Percentiles rank a stretch among this genome's conserved stretches.
phyloP scores from a whole-genome alignment of 2,797 vertebrate genomes.

The Sebastes cheni region DNA sequence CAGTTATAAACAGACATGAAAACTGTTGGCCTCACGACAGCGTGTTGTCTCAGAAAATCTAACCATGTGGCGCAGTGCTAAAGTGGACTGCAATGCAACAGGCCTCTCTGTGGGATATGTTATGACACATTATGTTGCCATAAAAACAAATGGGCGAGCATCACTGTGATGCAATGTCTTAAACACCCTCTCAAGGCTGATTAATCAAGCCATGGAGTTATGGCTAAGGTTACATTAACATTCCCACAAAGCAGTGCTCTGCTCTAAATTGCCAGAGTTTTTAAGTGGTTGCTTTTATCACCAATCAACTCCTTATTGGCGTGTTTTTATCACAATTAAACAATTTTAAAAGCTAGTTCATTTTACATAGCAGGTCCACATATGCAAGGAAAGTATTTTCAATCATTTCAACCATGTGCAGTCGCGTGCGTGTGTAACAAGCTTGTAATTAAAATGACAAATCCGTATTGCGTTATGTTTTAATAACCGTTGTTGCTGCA shows the following conservation, averaged over 20 bases:
- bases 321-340: conserved; percentile 7
- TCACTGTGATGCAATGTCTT: conserved; percentile 48
- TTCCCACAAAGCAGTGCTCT: conserved; percentile 29
- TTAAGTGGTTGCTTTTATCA: conserved; percentile 32
- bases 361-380: not conserved
- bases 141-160: conserved; percentile 67
- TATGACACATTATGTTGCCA: conserved; percentile 71
- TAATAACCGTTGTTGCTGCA: not conserved
- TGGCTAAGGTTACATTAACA: conserved; percentile 46
- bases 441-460: not conserved
- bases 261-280: conserved; percentile 1
- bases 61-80: conserved; percentile 57
- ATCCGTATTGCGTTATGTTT: not conserved
- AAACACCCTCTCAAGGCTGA: conserved; percentile 55
- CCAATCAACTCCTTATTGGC: conserved; percentile 7
- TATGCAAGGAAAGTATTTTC: not conserved
- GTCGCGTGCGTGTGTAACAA: not conserved
- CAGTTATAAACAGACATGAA: conserved; percentile 58
- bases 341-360: not conserved
- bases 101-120: conserved; percentile 65
- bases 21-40: conserved; percentile 38
- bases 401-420: not conserved
- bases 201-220: conserved; percentile 59
- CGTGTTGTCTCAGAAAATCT: conserved; percentile 38
- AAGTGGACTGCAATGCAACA: conserved; percentile 44